These are phyloP conservation scores for Epicampocera succincta DNA, from an alignment of 2,888 invertebrate genomes.

Conservation along the genomic window DNA sequence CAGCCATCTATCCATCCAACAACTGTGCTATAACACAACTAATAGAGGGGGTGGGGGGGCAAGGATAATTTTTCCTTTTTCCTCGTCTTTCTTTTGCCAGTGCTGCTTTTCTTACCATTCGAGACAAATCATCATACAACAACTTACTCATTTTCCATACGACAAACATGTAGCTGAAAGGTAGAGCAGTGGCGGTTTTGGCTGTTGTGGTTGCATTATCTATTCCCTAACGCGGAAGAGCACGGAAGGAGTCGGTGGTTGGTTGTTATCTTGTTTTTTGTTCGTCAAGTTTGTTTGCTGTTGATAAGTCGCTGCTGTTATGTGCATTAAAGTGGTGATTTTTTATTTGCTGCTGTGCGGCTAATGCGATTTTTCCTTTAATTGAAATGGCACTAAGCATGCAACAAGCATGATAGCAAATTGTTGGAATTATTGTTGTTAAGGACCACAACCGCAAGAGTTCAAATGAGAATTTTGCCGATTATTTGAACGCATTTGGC, in stretches of 20 bases:
- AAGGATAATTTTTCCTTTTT: conserved; percentile 27
- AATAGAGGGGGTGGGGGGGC: conserved; percentile 16
- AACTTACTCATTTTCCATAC: conserved; percentile 11
- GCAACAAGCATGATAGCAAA: conserved; percentile 26
- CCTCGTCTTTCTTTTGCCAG: not conserved
- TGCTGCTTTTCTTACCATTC: not conserved
- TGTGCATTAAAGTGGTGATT: conserved; percentile 21
- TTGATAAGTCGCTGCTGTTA: conserved; percentile 17
- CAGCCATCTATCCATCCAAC: conserved; percentile 6
- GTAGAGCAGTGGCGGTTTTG: conserved; percentile 1
- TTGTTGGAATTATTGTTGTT: conserved; percentile 9
- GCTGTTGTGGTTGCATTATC: conserved; percentile 39
- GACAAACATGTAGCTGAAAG: not conserved
- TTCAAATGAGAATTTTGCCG: not conserved
- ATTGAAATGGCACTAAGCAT: conserved; percentile 52
- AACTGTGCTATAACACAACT: not conserved
- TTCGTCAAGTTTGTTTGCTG: conserved; percentile 10
- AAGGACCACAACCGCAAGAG: not conserved
- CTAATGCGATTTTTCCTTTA: conserved; percentile 16
- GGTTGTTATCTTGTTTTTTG: not conserved
- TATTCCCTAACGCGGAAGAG: conserved; percentile 10
- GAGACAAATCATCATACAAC: conserved; percentile 14
- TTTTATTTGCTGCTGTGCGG: not conserved
- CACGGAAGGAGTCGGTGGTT: conserved; percentile 3
- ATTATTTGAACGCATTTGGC: no score